Conservation (phyloP, 2,888 invertebrate genomes). For the Phaonia tiefii region DNA sequence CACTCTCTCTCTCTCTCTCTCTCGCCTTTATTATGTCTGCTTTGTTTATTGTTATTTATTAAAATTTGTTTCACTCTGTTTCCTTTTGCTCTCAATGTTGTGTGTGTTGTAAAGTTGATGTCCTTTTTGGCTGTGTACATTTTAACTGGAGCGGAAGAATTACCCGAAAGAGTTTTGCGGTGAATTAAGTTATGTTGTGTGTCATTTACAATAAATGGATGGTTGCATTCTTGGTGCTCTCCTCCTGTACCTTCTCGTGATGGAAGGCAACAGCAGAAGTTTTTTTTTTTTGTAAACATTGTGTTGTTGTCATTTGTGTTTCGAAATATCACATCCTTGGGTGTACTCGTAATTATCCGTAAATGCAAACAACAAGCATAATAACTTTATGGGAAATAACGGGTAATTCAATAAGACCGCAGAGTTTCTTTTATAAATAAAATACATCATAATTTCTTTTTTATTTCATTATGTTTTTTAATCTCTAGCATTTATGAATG, state of each 20-base stretch:
- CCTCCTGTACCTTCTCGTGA: not conserved
- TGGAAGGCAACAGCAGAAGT: not conserved
- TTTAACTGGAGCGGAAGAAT: slow-evolving; percentile 55
- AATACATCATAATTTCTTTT: no score
- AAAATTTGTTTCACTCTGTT: not conserved
- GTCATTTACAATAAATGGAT: slow-evolving; percentile 16
- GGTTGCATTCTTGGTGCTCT: not conserved
- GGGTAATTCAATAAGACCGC: no score
- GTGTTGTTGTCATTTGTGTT: slow-evolving; percentile 18
- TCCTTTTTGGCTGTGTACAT: slow-evolving; percentile 16
- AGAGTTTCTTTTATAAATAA: no score
- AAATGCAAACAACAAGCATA: slow-evolving; percentile 19
- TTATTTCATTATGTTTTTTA: no score
- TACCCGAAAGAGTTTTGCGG: slow-evolving; percentile 35
- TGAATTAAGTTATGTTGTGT: slow-evolving; percentile 50
- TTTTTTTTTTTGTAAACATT: slow-evolving; percentile 1
- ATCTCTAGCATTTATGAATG: no score
- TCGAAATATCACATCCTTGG: slow-evolving; percentile 35
- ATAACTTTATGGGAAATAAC: no score
- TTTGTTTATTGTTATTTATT: not conserved
- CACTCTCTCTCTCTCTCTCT: not conserved
- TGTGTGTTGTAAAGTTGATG: not conserved
- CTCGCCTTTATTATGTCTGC: not conserved
- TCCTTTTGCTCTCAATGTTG: not conserved
- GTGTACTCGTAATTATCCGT: slow-evolving; percentile 49